Evolutionary conservation across 2,888 invertebrate species (phyloP).

Genomic region (Patella pellucida): DNA sequence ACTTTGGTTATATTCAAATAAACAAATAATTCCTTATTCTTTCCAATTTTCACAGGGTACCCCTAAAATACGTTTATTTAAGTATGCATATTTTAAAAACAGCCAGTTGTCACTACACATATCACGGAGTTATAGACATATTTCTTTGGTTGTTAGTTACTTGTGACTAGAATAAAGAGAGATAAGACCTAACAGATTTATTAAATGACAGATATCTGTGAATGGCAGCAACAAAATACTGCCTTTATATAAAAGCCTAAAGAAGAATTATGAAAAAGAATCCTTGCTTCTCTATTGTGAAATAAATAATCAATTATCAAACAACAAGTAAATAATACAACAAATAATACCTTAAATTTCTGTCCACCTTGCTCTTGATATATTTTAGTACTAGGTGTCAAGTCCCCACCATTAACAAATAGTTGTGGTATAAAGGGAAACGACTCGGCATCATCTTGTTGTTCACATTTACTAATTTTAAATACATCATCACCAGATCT

Average conservation of each 20-base stretch:
- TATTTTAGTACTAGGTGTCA: slow-evolving; percentile 41
- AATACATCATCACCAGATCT: slow-evolving; percentile 54
- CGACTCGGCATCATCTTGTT: neutral
- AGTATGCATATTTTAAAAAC: neutral
- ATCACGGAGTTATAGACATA: neutral
- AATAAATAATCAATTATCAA: neutral
- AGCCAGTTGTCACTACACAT: neutral
- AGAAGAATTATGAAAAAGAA: neutral
- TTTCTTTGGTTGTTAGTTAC: no score
- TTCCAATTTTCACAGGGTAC: neutral
- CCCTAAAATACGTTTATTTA: neutral
- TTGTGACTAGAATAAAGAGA: no score
- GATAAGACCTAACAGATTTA: no score
- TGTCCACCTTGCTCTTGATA: slow-evolving; percentile 44
- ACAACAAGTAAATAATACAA: neutral
- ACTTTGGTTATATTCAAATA: no score
- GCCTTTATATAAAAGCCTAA: no score
- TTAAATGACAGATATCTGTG: no score
- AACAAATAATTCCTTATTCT: no score
- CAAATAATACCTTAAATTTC: slow-evolving; percentile 39
- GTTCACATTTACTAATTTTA: slow-evolving; percentile 44
- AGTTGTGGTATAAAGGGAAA: slow-evolving; percentile 36
- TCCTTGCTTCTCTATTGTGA: no score
- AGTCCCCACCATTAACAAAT: slow-evolving; percentile 32
- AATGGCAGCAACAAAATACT: no score